phyloP scores from a whole-genome alignment of 2,888 invertebrate genomes.

The Chesias legatella region DNA sequence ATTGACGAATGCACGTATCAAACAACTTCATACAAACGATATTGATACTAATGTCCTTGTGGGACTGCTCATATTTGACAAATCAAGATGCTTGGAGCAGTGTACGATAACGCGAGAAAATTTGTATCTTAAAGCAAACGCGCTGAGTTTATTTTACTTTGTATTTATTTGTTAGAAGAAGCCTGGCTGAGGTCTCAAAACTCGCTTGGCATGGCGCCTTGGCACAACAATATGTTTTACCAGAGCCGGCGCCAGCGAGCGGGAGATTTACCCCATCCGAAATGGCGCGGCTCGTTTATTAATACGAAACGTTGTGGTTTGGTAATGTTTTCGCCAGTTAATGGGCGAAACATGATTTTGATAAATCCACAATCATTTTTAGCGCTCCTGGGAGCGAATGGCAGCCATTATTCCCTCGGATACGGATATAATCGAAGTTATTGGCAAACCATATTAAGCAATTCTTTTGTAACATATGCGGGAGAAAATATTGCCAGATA shows the following conservation, averaged over 20 bases:
- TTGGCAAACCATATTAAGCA: too few relatives aligned
- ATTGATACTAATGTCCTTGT: too few relatives aligned
- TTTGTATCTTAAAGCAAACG: neutral
- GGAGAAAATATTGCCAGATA: slow-evolving; percentile 1
- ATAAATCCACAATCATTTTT: slow-evolving; percentile 46
- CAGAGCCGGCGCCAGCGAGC: slow-evolving; percentile 58
- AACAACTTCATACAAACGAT: too few relatives aligned
- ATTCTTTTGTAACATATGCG: slow-evolving; percentile 4
- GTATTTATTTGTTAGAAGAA: slow-evolving; percentile 10
- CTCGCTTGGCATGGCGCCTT: slow-evolving; percentile 64
- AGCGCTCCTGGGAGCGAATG: slow-evolving; percentile 19
- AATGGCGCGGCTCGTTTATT: slow-evolving; percentile 55
- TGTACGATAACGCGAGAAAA: neutral
- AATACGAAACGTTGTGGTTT: slow-evolving; percentile 50
- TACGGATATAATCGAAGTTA: slow-evolving; percentile 21
- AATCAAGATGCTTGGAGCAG: neutral
- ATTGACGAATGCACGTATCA: too few relatives aligned
- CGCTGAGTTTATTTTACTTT: too few relatives aligned
- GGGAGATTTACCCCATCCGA: slow-evolving; percentile 58
- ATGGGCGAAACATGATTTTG: slow-evolving; percentile 52
- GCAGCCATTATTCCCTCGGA: slow-evolving; percentile 24
- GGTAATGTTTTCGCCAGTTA: slow-evolving; percentile 50
- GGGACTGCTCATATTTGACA: too few relatives aligned
- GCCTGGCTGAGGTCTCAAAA: slow-evolving; percentile 36
- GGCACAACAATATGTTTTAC: slow-evolving; percentile 59